Conservation (phyloP, 2,113 vertebrate genomes). For the Felis catus region DNA sequence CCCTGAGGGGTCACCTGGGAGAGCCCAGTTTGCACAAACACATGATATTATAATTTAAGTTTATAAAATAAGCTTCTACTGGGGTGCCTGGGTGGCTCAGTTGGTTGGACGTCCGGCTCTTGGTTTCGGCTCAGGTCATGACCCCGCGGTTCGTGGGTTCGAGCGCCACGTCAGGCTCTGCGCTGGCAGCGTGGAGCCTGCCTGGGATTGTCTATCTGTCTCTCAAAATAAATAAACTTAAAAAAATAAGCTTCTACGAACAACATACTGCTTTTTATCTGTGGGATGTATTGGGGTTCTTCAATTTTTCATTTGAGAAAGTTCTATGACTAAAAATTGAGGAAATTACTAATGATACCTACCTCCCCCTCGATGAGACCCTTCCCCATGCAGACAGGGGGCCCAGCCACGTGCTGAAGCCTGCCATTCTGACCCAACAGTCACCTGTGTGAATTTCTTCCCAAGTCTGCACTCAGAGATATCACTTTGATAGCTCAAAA, state of each 20-base stretch:
- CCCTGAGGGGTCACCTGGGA: background rate
- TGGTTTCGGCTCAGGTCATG: too few relatives aligned
- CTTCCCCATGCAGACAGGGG: background rate
- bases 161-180: too few relatives aligned
- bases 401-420: background rate
- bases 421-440: fast-evolving
- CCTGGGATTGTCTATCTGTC: too few relatives aligned
- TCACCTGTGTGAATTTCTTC: background rate
- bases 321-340: background rate
- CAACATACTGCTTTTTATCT: background rate
- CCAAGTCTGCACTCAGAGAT: background rate
- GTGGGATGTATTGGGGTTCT: background rate
- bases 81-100: too few relatives aligned
- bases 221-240: background rate
- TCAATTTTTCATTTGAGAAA: background rate
- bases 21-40: background rate
- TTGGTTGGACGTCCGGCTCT: too few relatives aligned
- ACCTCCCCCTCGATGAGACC: background rate
- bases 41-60: background rate
- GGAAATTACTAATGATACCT: background rate
- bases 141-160: too few relatives aligned
- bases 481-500: background rate
- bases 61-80: background rate
- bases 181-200: too few relatives aligned
- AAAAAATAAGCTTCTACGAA: background rate